Base-by-base conservation (phyloP, 2,113 vertebrate species). In the Nibea coibor region DNA sequence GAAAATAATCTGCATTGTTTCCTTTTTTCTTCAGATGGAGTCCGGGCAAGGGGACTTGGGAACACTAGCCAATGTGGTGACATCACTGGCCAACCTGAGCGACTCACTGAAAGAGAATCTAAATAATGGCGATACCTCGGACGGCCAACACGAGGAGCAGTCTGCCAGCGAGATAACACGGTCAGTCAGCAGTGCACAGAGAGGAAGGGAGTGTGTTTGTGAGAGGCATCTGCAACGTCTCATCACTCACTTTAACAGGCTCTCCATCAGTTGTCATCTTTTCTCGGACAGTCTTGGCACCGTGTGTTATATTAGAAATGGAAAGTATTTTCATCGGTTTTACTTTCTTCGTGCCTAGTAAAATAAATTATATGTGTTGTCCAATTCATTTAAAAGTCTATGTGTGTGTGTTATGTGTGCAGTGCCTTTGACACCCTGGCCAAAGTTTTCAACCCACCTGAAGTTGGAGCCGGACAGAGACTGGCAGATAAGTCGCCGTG, bases 391-490 rank as follows among this genome's bases (percentile, higher is more conserved):
- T 15, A 78, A 74, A 61, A 10, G 9, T 63, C 42, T 81, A 57
- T 70, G 24, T 86, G 12, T 75, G 43, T 86, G 26, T 85, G 61
- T 70, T 70, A n/a, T 86, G 12, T 75, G 43, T 73, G 16, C 90
- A 99, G 98, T 95, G 98, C 98, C 91, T 99, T 99, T 89, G 98
- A 99, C 90, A 99, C 98, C 68, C 95, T 99, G 95, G 98, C 98
- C 87, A 99, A 99, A 97, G 98, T 98, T 75, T 96, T 99, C 91
- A 98, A 95, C 92, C 96, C 98, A 58, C 84, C 95, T 77, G 97
- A 99, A 63, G 88, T 87, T 74, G 78, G 92, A 57, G 85, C 93
- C 1, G 92, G 94, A 81, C 96, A 95, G 58, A 95, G 93, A 90
- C 81, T 96, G 88, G 90, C 92, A 17, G 96, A 97, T 9, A 96